phyloP scores from a whole-genome alignment of 2,113 vertebrate genomes.

The Chaetorhynchus papuensis region DNA sequence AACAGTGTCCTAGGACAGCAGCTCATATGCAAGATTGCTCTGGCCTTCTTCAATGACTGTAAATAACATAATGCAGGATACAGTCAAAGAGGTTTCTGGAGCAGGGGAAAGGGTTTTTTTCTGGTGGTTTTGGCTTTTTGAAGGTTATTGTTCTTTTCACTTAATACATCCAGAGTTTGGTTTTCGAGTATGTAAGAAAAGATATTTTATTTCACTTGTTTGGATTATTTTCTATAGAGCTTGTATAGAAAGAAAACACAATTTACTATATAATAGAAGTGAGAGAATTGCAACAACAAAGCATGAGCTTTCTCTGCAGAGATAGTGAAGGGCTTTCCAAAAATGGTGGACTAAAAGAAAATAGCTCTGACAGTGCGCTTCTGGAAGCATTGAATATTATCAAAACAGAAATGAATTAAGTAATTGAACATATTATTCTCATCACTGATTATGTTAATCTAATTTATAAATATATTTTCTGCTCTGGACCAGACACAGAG shows the following conservation, averaged over 20 bases:
- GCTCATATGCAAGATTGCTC: neutral
- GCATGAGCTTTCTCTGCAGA: neutral
- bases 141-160: neutral
- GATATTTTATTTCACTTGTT: neutral
- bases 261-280: neutral
- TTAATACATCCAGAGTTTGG: neutral
- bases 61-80: neutral
- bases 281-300: neutral
- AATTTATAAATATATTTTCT: slow-evolving; percentile 27
- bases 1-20: neutral
- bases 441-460: slow-evolving; percentile 15
- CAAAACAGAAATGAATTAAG: slow-evolving; percentile 20
- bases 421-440: slow-evolving; percentile 17
- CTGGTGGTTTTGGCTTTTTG: neutral
- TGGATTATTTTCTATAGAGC: neutral
- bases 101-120: neutral
- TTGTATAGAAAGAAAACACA: neutral
- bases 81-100: neutral
- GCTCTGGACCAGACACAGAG: neutral
- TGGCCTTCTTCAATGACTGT: neutral
- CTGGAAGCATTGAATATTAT: neutral
- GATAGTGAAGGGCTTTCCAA: neutral
- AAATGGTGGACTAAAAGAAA: neutral
- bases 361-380: neutral
- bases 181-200: neutral